Evolutionary conservation across 2,888 invertebrate species (phyloP), one percentile per base, ranked within the genome.

Genomic region (Drosophila putrida): DNA sequence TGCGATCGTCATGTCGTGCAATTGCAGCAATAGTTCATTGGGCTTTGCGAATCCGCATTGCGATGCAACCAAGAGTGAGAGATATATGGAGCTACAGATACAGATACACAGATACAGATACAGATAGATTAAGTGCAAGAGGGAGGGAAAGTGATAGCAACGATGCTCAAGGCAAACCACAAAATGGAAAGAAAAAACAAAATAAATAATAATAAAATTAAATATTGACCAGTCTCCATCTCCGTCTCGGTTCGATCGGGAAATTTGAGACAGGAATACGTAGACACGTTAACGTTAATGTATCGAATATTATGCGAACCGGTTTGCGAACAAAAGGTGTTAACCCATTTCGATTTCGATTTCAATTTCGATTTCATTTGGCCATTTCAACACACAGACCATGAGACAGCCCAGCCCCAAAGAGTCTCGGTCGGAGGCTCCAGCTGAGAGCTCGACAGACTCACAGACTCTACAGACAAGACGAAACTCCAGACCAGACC

Each of bases 21-120:
- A 74, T 68, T 71, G 71, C 80, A 86, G 61, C 87, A 84, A 81
- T 89, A 85, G 89, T 85, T 88, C 89, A 88, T 83, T 85, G 88
- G 85, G 89, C 84, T 84, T 72, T 87, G 88, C 85, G 86, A 85
- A 88, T 86, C 86, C 86, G 89, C 89, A 82, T 82, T 89, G 82
- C 88, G 75, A 75, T 78, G 82, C 73, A 78, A 43, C 54, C 80
- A 55, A 47, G 27, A 15, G 49, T 35, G 47, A 55, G 46, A 43
- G n/a, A 47, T 46, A 55, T 43, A 55, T 9, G 28, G 10, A 57
- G 36, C 47, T 38, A 36, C 20, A 54, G 27, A 28, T 25, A 25
- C 9, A 33, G 46, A 33, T 10, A 36, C 20, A 46, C 20, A 54
- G 27, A 28, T 25, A 25, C 9, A 33, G 46, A 33, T 10, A 36